Evolutionary conservation across 2,113 vertebrate species (phyloP).

Genomic region (Alouatta palliata): DNA sequence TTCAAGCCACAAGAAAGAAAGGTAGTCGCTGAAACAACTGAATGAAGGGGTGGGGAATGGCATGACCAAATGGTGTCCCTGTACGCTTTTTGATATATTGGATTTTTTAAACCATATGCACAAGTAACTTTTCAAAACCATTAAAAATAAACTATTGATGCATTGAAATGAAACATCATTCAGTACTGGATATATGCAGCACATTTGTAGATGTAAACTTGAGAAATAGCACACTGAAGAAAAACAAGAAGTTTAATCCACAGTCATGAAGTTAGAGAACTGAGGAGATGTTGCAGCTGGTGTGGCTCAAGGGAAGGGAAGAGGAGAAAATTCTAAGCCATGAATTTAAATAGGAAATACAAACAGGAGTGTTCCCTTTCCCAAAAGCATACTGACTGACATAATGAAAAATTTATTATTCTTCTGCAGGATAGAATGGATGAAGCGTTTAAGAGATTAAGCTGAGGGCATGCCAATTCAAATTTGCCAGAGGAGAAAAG

Average conservation of each 20-base stretch:
- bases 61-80: neutral
- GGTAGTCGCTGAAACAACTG: neutral
- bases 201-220: neutral
- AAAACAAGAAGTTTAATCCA: neutral
- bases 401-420: neutral
- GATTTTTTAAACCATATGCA: neutral
- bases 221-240: neutral
- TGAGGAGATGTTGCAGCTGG: accelerated
- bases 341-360: neutral
- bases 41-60: neutral
- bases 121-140: neutral
- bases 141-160: neutral
- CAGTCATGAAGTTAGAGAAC: neutral
- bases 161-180: neutral
- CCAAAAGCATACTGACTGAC: neutral
- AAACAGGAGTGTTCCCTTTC: neutral
- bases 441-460: neutral
- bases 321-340: neutral
- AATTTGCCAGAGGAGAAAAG: neutral
- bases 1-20: neutral
- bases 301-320: too few species aligned
- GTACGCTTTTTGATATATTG: neutral
- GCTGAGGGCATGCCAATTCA: neutral
- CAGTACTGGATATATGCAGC: accelerated
- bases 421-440: neutral